phyloP scores from a whole-genome alignment of 2,113 vertebrate species.

The Microcebus jonahi region DNA sequence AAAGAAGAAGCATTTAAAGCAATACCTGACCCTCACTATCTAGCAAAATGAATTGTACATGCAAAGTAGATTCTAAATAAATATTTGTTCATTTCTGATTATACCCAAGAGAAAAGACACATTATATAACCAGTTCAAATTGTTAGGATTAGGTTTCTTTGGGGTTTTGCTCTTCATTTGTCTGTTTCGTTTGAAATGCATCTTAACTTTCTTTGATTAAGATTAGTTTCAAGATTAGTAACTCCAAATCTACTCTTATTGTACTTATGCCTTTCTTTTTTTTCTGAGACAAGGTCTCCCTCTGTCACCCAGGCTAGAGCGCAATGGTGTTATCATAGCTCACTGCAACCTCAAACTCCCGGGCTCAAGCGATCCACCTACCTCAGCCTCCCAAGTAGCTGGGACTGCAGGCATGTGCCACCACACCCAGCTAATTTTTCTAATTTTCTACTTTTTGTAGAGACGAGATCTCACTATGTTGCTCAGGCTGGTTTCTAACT shows the following conservation, averaged over 20 bases:
- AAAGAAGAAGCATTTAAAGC: not conserved
- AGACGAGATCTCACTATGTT: no score
- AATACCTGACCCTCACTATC: not conserved
- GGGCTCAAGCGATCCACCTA: no score
- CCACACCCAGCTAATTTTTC: no score
- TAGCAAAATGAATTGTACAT: not conserved
- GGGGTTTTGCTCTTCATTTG: not conserved
- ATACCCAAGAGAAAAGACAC: not conserved
- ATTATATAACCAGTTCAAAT: not conserved
- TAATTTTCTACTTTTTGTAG: no score
- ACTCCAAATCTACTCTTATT: not conserved
- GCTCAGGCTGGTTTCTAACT: no score
- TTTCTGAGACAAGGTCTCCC: no score
- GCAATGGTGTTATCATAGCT: no score
- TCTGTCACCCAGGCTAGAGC: no score
- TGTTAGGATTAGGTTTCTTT: not conserved
- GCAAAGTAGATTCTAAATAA: not conserved
- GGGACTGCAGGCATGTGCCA: no score
- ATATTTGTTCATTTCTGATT: not conserved
- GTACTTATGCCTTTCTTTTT: not conserved
- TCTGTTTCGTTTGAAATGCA: slow-evolving; percentile 17
- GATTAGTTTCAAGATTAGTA: not conserved
- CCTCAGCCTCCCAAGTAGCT: no score
- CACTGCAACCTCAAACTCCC: no score
- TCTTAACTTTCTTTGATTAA: not conserved